Percentiles rank a stretch among this genome's conserved stretches.
Evolutionary conservation across 2,797 vertebrate species (phyloP).

Genomic region (Pagetopsis macropterus): DNA sequence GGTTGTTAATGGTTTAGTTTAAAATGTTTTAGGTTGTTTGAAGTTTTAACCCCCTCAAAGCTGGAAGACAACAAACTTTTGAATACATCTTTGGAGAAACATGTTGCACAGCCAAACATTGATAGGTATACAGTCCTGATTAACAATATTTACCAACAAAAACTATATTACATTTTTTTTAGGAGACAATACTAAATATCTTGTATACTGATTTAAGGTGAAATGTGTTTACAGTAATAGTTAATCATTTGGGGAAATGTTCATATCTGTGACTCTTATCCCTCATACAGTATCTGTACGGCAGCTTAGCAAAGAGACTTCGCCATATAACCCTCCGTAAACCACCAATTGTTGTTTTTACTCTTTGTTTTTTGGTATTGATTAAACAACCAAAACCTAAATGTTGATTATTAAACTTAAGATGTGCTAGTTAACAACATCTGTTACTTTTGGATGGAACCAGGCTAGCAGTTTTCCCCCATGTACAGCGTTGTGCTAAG

Average conservation of each 20-base stretch:
- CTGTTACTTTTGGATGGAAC: neutral
- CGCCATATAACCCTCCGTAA: neutral
- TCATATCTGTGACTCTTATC: neutral
- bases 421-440: neutral
- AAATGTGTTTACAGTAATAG: neutral
- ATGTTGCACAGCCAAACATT: neutral
- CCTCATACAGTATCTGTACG: neutral
- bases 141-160: neutral
- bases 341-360: neutral
- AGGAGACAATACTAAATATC: neutral
- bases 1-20: constrained; percentile 32
- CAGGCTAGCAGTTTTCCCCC: neutral
- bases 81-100: constrained; percentile 10
- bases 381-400: neutral
- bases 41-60: constrained; percentile 5
- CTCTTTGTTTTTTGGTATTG: neutral
- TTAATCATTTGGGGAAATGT: neutral
- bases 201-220: neutral
- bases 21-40: constrained; percentile 22
- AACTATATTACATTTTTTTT: neutral
- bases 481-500: neutral
- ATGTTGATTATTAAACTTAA: neutral
- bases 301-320: neutral
- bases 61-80: constrained; percentile 28
- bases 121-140: neutral